Evolutionary conservation across 2,113 vertebrate species (phyloP), one percentile per base, ranked within the genome.

Genomic region (Naja naja): DNA sequence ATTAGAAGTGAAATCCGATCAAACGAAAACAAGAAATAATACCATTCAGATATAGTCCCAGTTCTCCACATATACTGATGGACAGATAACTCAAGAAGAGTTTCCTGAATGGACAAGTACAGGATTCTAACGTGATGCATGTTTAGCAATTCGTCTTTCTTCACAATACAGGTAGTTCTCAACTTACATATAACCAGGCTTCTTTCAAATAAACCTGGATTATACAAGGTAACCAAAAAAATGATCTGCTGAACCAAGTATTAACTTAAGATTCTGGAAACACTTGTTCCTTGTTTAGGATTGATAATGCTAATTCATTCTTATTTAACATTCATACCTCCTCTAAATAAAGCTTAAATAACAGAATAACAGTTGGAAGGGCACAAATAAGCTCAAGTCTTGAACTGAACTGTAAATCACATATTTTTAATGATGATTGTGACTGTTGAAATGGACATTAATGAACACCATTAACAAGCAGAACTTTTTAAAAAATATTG

Each of bases 381-480:
- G 30, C 5, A 2, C 30, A 93, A 89, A 64, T 49, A 58, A 27
- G 10, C n/a, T 52, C 52, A 88, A 16, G 34, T 69, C 23, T 87
- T 88, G 47, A 87, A 47, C 1, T 39, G 86, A n/a, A 54, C 45
- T 16, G 92, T 93, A 55, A 89, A 88, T 89, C 4, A 34, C 16
- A 52, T 45, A 69, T 87, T 64, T 93, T 56, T 27, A 45, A 69
- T 14, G 93, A 6, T 25, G 74, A 1, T 81, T 20, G 3, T 20
- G 5, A 34, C 53, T 30, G 93, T 43, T 94, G 53, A 92, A 94
- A 30, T 55, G 39, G 81, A 91, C 0, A 90, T 45, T 23, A 89
- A 93, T 52, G 9, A 94, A 49, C 1, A 11, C 3, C 90, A 93
- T 92, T 93, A 94, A 54, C 87, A 94, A 9, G 34, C 58, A 92